Percentiles rank a stretch among this genome's conserved stretches.
Conservation (phyloP, 2,797 vertebrate species). For the Gouania willdenowi region DNA sequence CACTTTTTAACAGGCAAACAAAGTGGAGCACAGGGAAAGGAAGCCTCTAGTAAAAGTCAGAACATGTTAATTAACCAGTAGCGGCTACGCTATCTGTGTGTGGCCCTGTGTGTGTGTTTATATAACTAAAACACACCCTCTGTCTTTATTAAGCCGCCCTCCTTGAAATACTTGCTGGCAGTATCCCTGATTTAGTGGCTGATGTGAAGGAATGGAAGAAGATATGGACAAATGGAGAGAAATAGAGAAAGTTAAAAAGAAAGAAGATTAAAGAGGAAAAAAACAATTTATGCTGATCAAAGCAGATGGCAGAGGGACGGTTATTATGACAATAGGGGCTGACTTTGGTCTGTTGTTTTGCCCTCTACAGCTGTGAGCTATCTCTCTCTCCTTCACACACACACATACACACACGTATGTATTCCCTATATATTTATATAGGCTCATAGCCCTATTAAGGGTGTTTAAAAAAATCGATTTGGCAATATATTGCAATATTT, state of each 20-base stretch:
- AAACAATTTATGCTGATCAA: conserved; percentile 64
- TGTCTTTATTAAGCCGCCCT: too few relatives aligned
- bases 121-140: neutral
- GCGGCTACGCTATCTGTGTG: conserved; percentile 13
- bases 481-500: too few relatives aligned
- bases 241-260: conserved; percentile 4
- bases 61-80: conserved; percentile 57
- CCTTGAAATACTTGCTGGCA: too few relatives aligned
- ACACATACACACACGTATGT: conserved; percentile 1
- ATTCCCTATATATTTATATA: conserved; percentile 37
- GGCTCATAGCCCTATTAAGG: conserved; percentile 25
- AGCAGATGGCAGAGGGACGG: conserved; percentile 54
- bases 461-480: too few relatives aligned
- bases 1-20: conserved; percentile 52
- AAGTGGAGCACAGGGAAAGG: conserved; percentile 36
- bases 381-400: conserved; percentile 22
- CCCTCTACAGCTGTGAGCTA: conserved; percentile 62
- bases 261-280: too few relatives aligned
- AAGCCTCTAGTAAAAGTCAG: conserved; percentile 59
- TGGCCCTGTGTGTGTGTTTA: neutral
- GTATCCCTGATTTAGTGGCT: too few relatives aligned
- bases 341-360: conserved; percentile 57
- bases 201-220: neutral
- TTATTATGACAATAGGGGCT: conserved; percentile 62
- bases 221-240: conserved; percentile 1